Conservation (phyloP, 2,888 invertebrate species). For the Scaptomyza flava region DNA sequence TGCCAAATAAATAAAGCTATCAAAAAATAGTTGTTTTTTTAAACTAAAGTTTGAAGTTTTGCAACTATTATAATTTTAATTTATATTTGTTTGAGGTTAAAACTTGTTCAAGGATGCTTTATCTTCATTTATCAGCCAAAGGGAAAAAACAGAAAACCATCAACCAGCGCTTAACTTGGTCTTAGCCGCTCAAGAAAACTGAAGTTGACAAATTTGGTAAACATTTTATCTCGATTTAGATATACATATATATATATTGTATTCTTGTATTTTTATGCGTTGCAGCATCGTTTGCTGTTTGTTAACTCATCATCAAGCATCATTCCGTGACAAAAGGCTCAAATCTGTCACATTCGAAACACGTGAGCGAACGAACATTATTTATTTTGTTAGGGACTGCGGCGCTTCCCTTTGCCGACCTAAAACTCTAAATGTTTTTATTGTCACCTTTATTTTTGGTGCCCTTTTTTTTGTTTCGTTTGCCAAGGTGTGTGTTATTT, state of each 20-base stretch:
- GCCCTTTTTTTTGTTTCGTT: constrained; percentile 19
- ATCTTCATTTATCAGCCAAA: constrained; percentile 64
- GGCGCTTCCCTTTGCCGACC: neutral
- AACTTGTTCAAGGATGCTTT: constrained; percentile 17
- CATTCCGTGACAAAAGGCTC: constrained; percentile 79
- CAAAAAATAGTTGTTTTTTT: too few species aligned
- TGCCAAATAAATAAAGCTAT: neutral
- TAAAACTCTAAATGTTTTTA: constrained; percentile 65
- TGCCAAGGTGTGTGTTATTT: constrained; percentile 41
- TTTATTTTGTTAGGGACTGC: constrained; percentile 60
- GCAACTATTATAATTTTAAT: constrained; percentile 7
- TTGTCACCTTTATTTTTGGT: constrained; percentile 13
- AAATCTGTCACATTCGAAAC: constrained; percentile 79
- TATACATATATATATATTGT: constrained; percentile 7
- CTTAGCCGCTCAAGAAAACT: constrained; percentile 57
- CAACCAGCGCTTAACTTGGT: constrained; percentile 56
- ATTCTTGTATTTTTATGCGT: constrained; percentile 34
- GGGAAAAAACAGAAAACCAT: constrained; percentile 33
- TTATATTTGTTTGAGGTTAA: constrained; percentile 18
- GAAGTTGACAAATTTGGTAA: constrained; percentile 70
- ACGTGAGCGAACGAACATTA: constrained; percentile 70
- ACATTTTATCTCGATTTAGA: constrained; percentile 31
- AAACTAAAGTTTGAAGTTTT: neutral
- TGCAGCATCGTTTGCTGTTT: constrained; percentile 62
- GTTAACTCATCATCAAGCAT: constrained; percentile 76